Percentiles rank a stretch among this genome's conserved stretches.
These are phyloP conservation scores for Lophotriccus pileatus DNA, from an alignment of 2,797 vertebrate genomes.

Conservation along the genomic window DNA sequence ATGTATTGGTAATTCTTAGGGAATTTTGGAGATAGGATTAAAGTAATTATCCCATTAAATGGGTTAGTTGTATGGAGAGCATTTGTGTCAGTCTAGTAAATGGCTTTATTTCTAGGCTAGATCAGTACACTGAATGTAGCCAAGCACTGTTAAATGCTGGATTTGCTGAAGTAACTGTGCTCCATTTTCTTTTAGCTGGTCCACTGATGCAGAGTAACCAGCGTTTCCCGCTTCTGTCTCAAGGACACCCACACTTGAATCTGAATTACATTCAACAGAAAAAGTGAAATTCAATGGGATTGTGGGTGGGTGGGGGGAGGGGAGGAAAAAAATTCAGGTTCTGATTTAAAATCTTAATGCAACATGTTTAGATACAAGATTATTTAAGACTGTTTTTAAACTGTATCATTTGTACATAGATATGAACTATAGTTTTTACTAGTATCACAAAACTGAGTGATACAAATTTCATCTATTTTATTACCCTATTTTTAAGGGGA, in stretches of 20 bases:
- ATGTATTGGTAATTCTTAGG: neutral
- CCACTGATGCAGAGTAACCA: conserved; percentile 89
- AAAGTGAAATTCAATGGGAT: conserved; percentile 82
- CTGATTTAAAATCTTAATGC: conserved; percentile 82
- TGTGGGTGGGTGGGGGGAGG: conserved; percentile 18
- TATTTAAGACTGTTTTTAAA: conserved; percentile 90
- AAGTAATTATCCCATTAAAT: neutral
- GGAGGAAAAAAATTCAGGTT: conserved; percentile 76
- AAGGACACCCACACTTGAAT: conserved; percentile 88
- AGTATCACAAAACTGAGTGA: conserved; percentile 95
- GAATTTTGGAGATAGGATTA: neutral
- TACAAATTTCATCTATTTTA: conserved; percentile 99
- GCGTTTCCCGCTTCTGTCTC: conserved; percentile 88
- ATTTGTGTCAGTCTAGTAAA: neutral
- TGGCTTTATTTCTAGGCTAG: conserved; percentile 9
- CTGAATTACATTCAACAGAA: conserved; percentile 96
- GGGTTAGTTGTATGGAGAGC: neutral
- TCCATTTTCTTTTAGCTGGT: conserved; percentile 79
- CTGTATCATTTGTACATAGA: conserved; percentile 98
- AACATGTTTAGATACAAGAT: conserved; percentile 83
- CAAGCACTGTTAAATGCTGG: neutral
- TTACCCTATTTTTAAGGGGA: conserved; percentile 99
- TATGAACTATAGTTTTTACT: conserved; percentile 91
- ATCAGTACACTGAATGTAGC: conserved; percentile 15
- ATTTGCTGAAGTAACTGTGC: conserved; percentile 63